Conservation (phyloP, 2,797 vertebrate genomes). For the Anguilla megastoma region DNA sequence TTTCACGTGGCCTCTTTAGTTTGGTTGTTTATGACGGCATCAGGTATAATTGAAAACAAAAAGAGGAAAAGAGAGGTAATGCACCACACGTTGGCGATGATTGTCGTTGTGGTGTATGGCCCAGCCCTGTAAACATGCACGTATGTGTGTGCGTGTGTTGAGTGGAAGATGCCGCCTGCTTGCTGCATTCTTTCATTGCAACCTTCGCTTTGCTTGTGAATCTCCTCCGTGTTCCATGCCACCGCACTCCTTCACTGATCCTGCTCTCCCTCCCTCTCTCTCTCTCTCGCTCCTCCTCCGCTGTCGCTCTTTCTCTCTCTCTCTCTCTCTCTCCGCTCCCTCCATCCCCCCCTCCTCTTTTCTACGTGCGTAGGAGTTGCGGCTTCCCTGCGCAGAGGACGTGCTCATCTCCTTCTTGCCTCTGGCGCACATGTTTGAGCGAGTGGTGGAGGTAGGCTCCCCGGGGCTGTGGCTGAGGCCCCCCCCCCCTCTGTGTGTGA, state of each 20-base stretch:
- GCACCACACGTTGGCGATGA: no score
- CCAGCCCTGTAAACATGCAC: background rate
- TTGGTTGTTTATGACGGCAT: no score
- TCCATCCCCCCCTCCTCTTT: slow-evolving; percentile 30
- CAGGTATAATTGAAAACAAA: no score
- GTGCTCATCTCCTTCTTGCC: slow-evolving; percentile 93
- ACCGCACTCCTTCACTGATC: background rate
- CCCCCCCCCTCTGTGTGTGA: background rate
- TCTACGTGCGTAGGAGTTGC: slow-evolving; percentile 56
- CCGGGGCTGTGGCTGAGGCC: background rate
- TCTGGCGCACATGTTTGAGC: slow-evolving; percentile 94
- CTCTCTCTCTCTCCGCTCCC: background rate
- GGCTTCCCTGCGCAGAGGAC: slow-evolving; percentile 71
- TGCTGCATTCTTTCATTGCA: background rate
- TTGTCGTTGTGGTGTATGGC: no score
- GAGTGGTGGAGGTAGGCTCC: slow-evolving; percentile 83
- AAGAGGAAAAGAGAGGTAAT: no score
- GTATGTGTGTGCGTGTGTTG: background rate
- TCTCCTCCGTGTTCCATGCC: background rate
- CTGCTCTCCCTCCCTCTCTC: background rate
- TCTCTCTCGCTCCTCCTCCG: background rate
- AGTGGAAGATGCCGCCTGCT: background rate
- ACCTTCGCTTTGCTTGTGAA: background rate
- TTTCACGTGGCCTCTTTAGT: no score
- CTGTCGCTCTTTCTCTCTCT: background rate